Percentiles rank a stretch among this genome's conserved stretches.
These are phyloP conservation scores for Poecilia velifera DNA, from an alignment of 2,797 vertebrate genomes.

Conservation along the genomic window DNA sequence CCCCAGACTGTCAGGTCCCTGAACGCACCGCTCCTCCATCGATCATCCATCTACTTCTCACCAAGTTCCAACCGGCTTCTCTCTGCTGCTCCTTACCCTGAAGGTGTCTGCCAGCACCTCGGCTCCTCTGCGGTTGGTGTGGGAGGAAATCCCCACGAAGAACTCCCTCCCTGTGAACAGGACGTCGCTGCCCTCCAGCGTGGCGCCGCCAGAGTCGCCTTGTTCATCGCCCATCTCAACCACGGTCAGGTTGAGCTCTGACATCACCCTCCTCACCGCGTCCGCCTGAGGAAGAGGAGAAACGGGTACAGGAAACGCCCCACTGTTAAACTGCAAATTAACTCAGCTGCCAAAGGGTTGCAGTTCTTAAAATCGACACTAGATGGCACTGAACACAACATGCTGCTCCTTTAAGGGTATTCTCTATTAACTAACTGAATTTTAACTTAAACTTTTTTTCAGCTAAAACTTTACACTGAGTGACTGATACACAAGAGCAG, in stretches of 20 bases:
- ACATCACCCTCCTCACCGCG: conserved; percentile 85
- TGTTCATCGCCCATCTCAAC: conserved; percentile 84
- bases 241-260: conserved; percentile 87
- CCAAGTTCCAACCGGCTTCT: background rate
- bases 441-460: background rate
- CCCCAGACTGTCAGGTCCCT: background rate
- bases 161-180: conserved; percentile 93
- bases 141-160: conserved; percentile 91
- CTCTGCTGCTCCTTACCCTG: conserved; percentile 76
- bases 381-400: background rate
- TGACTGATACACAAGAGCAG: too few relatives aligned
- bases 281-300: conserved; percentile 76
- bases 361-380: background rate
- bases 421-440: background rate
- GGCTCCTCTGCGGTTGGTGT: conserved; percentile 90
- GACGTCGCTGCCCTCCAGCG: conserved; percentile 90
- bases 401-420: background rate
- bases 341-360: background rate
- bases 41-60: background rate
- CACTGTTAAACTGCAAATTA: background rate
- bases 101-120: conserved; percentile 90
- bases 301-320: background rate
- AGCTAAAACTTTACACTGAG: background rate
- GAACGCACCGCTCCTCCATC: background rate
- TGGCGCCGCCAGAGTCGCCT: conserved; percentile 81